A percentile compares a stretch with the other conserved stretches of the same genome.
Conservation (phyloP, 2,888 invertebrate genomes). For the Galerucella calmariensis region DNA sequence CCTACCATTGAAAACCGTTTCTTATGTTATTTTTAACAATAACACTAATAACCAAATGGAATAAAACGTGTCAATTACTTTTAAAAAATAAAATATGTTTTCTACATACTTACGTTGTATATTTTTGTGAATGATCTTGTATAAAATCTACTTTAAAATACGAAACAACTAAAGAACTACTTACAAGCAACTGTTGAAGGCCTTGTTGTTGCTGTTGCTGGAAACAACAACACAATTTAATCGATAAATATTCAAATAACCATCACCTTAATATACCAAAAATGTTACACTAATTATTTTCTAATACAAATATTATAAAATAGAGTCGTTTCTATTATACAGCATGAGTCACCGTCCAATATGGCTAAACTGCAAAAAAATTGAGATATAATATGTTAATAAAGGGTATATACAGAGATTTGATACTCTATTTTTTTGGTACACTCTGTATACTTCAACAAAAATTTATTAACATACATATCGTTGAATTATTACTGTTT, state of each 20-base stretch:
- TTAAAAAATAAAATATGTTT: background rate
- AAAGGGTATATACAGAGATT: no score
- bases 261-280: conserved; percentile 50
- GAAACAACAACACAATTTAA: conserved; percentile 65
- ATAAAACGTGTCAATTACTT: no score
- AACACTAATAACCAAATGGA: no score
- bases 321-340: background rate
- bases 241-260: conserved; percentile 47
- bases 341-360: background rate
- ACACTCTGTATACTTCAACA: no score
- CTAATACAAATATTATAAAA: conserved; percentile 3
- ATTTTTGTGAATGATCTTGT: conserved; percentile 7
- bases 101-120: background rate
- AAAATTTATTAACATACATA: no score
- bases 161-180: conserved; percentile 65
- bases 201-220: conserved; percentile 94
- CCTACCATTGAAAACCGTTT: no score
- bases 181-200: conserved; percentile 92
- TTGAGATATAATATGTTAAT: no score
- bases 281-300: conserved; percentile 32
- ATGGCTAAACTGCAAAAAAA: no score
- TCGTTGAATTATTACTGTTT: no score
- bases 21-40: no score
- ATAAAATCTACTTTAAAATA: conserved; percentile 21
- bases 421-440: no score